Conservation (phyloP, 2,888 invertebrate genomes). For the Polydrusus tereticollis region DNA sequence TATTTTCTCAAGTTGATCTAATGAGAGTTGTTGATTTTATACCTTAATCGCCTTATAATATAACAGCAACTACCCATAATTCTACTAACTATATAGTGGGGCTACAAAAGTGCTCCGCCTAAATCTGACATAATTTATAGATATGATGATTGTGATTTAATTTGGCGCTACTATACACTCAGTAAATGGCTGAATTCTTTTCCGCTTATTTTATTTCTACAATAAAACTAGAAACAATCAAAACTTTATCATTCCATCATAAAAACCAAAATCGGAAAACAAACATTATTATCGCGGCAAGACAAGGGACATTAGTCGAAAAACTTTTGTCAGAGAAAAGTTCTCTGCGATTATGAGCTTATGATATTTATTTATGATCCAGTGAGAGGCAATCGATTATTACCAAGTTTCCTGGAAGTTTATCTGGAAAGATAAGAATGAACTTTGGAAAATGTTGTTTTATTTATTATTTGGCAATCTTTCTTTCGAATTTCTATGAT, state of each 20-base stretch:
- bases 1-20: too few relatives aligned
- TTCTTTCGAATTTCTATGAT: background rate
- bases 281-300: constrained; percentile 44
- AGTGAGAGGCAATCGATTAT: constrained; percentile 49
- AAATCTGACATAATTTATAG: too few relatives aligned
- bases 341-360: constrained; percentile 45
- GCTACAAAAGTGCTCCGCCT: too few relatives aligned
- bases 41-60: too few relatives aligned
- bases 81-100: too few relatives aligned
- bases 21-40: too few relatives aligned
- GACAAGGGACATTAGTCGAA: constrained; percentile 25
- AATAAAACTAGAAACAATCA: constrained; percentile 12
- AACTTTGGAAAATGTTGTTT: constrained; percentile 36
- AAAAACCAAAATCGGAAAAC: constrained; percentile 43
- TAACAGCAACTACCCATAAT: too few relatives aligned
- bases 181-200: too few relatives aligned
- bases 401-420: constrained; percentile 34
- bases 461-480: constrained; percentile 41
- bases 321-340: constrained; percentile 34
- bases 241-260: constrained; percentile 23
- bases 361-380: constrained; percentile 50
- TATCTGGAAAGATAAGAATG: constrained; percentile 22
- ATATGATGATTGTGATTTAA: too few relatives aligned
- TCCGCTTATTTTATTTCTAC: background rate
- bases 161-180: too few relatives aligned